These are phyloP conservation scores for Malacoctenus gilli DNA, from an alignment of 2,797 vertebrate species.

Conservation along the genomic window DNA sequence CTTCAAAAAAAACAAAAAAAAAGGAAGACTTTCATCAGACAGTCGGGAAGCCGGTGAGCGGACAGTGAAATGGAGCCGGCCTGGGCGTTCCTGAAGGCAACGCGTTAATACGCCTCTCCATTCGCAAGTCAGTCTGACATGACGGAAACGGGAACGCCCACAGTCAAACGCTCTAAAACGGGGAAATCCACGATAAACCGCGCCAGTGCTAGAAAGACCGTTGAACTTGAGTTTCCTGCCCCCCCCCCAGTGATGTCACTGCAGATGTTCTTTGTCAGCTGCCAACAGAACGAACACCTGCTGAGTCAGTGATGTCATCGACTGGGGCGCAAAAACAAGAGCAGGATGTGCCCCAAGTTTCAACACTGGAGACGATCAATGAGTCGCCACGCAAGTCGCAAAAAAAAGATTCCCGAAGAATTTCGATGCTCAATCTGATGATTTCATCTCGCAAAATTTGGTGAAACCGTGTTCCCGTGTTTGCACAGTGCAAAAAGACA, in stretches of 20 bases:
- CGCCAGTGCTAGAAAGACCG: constrained; percentile 13
- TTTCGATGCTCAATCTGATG: too few species aligned
- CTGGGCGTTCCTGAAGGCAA: constrained; percentile 28
- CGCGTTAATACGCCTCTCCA: constrained; percentile 36
- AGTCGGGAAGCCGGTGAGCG: constrained; percentile 36
- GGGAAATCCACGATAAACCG: constrained; percentile 14
- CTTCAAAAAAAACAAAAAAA: constrained; percentile 47
- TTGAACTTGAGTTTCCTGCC: constrained; percentile 21
- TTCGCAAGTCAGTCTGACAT: constrained; percentile 1
- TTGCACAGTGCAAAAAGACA: too few species aligned
- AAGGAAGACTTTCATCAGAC: not conserved
- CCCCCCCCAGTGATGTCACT: constrained; percentile 46
- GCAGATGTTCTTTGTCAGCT: constrained; percentile 48
- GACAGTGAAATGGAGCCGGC: constrained; percentile 43
- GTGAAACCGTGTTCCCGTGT: too few species aligned
- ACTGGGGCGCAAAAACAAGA: constrained; percentile 4
- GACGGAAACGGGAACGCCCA: constrained; percentile 5
- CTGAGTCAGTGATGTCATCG: constrained; percentile 39
- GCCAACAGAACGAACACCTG: constrained; percentile 50
- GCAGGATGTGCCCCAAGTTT: too few species aligned
- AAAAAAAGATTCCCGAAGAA: too few species aligned
- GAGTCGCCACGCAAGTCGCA: too few species aligned
- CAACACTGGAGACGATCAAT: not conserved
- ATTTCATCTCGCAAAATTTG: too few species aligned
- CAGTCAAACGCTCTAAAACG: constrained; percentile 7